Evolutionary conservation across 1,140 invertebrate genomes (phyloP).

Genomic region (Condylostylus longicornis): DNA sequence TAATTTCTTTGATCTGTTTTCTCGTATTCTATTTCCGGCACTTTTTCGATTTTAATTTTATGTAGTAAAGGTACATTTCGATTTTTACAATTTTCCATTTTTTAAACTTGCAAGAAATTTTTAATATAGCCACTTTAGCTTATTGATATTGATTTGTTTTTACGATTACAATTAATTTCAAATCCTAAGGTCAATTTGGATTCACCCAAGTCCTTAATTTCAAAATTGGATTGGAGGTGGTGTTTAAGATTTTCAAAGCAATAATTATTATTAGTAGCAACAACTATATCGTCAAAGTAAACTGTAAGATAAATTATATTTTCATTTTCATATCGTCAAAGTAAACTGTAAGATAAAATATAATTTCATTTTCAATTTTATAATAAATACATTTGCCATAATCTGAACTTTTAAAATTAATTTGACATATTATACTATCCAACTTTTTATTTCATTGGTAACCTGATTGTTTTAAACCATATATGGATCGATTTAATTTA

Average conservation of each 20-base stretch:
- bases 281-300: constrained; percentile 19
- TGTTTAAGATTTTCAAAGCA: constrained; percentile 8
- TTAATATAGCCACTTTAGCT: constrained; percentile 24
- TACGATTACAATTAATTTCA: constrained; percentile 14
- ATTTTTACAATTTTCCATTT: constrained; percentile 13
- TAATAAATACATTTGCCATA: constrained; percentile 25
- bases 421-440: constrained; percentile 13
- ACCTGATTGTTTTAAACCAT: no score
- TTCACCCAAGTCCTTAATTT: constrained; percentile 14
- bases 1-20: constrained; percentile 10
- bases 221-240: constrained; percentile 11
- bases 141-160: constrained; percentile 17
- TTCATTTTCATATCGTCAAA: no score
- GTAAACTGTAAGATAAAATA: no score
- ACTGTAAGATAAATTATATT: neutral
- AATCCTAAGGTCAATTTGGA: constrained; percentile 19
- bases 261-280: constrained; percentile 8
- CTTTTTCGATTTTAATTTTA: constrained; percentile 13
- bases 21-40: neutral
- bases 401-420: constrained; percentile 14
- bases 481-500: no score
- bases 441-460: no score
- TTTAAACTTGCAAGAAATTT: constrained; percentile 16
- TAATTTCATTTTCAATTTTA: no score
- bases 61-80: constrained; percentile 11